A percentile compares a stretch with the other conserved stretches of the same genome.
These are phyloP conservation scores for Arctia plantaginis DNA, from an alignment of 2,888 invertebrate genomes.

Conservation along the genomic window DNA sequence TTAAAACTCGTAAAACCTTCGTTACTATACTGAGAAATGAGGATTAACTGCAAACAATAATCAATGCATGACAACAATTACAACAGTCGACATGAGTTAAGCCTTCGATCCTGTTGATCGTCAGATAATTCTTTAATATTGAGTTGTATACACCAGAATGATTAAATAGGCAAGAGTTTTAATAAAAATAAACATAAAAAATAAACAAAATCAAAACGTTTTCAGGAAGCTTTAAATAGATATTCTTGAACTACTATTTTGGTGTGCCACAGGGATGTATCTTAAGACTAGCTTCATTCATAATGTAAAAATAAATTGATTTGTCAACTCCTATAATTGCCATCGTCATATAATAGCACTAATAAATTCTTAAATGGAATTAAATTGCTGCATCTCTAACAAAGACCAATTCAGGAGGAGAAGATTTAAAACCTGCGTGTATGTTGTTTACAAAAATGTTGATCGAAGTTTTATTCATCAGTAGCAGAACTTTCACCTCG, in stretches of 20 bases:
- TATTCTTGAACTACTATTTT: neutral
- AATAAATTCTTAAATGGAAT: neutral
- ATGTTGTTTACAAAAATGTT: no score
- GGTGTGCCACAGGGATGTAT: slow-evolving; percentile 3
- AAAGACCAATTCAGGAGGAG: neutral
- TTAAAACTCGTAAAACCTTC: neutral
- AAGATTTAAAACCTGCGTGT: neutral
- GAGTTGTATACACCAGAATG: neutral
- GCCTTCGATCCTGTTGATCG: slow-evolving; percentile 6
- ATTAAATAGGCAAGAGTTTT: neutral
- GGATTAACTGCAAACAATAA: neutral
- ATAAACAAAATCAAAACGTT: neutral
- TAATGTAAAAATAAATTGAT: neutral
- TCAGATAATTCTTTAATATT: neutral
- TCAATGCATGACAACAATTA: neutral
- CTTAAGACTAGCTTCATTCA: neutral
- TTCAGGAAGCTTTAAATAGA: neutral
- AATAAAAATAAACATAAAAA: neutral
- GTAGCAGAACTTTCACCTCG: no score
- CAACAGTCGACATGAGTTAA: neutral
- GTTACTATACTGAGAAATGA: neutral
- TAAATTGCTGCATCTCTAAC: neutral
- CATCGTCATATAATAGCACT: neutral
- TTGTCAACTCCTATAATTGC: neutral
- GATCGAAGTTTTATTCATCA: no score